A percentile compares a stretch with the other conserved stretches of the same genome.
phyloP scores from a whole-genome alignment of 2,797 vertebrate species.

The Acomys russatus region DNA sequence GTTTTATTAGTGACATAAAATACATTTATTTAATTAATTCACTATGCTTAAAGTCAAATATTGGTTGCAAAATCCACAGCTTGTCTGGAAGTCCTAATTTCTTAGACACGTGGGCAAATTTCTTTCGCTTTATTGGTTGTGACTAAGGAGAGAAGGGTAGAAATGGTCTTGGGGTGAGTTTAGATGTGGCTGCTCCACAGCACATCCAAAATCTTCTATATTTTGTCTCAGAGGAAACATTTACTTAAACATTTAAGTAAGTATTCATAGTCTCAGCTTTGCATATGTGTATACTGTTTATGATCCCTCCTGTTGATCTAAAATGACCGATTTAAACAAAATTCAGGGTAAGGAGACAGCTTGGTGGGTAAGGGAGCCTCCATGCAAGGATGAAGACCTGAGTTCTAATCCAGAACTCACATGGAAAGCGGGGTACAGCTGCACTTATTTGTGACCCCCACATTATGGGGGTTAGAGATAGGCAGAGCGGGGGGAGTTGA shows the following conservation, averaged over 20 bases:
- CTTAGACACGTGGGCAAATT: background rate
- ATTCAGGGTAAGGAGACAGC: background rate
- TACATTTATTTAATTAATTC: slow-evolving; percentile 1
- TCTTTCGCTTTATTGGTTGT: background rate
- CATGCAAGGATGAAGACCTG: background rate
- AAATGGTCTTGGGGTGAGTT: slow-evolving; percentile 51
- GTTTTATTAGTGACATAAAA: background rate
- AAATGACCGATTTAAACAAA: background rate
- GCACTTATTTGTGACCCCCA: background rate
- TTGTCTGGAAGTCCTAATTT: slow-evolving; percentile 26
- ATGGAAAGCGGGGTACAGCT: background rate
- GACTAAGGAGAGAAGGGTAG: background rate
- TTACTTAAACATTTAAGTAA: slow-evolving; percentile 14
- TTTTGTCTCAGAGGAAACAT: slow-evolving; percentile 36
- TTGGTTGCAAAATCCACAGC: slow-evolving; percentile 49
- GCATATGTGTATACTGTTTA: background rate
- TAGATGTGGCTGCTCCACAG: background rate
- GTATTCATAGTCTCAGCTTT: background rate
- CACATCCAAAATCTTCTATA: background rate
- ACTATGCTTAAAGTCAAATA: slow-evolving; percentile 8
- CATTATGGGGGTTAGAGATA: background rate
- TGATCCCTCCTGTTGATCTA: background rate
- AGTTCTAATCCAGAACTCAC: background rate
- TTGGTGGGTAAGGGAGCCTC: background rate
- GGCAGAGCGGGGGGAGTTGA: background rate